Evolutionary conservation across 2,113 vertebrate genomes (phyloP).

Genomic region (Rhodinocichla rosea): DNA sequence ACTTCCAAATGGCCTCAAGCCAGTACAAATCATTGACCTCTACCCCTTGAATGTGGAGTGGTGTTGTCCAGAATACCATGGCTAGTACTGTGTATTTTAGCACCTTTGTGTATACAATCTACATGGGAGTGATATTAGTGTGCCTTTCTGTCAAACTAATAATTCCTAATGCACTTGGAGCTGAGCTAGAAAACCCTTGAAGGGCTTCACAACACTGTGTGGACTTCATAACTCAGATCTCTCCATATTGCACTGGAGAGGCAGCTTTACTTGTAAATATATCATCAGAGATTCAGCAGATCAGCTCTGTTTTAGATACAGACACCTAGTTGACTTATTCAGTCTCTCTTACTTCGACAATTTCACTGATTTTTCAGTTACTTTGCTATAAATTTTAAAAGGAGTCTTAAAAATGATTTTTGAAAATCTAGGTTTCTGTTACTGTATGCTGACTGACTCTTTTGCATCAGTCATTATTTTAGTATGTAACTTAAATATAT

Average conservation of each 20-base stretch:
- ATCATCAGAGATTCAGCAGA: neutral
- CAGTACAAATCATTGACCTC: neutral
- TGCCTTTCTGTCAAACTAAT: neutral
- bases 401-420: rapidly evolving
- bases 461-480: neutral
- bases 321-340: neutral
- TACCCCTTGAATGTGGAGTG: neutral
- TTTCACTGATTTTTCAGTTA: neutral
- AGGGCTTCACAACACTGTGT: neutral
- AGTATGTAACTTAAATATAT: neutral
- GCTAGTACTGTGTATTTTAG: neutral
- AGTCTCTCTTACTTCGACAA: neutral
- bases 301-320: neutral
- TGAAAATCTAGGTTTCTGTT: neutral
- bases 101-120: neutral
- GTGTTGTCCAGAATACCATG: neutral
- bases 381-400: neutral
- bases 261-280: neutral
- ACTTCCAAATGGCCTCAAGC: neutral
- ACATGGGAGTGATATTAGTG: neutral
- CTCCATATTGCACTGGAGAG: neutral
- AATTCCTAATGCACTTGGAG: neutral
- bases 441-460: neutral
- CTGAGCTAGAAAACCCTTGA: neutral
- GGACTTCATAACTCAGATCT: neutral